A percentile compares a stretch with the other conserved stretches of the same genome.
These are phyloP conservation scores for Tiaroga cobitis DNA, from an alignment of 2,797 vertebrate genomes.

Conservation along the genomic window DNA sequence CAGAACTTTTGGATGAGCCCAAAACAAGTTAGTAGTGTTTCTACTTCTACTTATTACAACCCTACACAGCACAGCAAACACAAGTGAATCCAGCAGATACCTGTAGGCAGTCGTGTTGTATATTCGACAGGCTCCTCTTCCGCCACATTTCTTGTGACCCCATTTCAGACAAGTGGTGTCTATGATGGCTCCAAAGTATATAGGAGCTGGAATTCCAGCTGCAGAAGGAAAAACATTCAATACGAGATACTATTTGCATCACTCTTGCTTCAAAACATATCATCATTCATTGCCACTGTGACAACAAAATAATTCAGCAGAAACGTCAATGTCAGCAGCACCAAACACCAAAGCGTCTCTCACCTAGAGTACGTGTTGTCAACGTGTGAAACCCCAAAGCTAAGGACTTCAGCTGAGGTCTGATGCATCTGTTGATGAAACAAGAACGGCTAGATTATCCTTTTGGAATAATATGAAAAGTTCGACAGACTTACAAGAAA, in stretches of 20 bases:
- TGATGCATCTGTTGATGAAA: slow-evolving; percentile 80
- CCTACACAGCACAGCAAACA: not conserved
- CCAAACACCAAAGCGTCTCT: slow-evolving; percentile 55
- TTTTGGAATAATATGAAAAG: no score
- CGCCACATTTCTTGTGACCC: slow-evolving; percentile 84
- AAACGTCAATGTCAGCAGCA: not conserved
- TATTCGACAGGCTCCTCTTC: slow-evolving; percentile 86
- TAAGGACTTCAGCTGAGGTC: slow-evolving; percentile 90
- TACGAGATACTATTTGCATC: not conserved
- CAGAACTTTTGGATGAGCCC: not conserved
- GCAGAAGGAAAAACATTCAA: slow-evolving; percentile 45
- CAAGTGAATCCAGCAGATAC: slow-evolving; percentile 67
- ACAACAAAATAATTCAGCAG: not conserved
- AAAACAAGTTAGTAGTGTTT: not conserved
- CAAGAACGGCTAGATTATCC: not conserved
- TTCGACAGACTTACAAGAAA: no score
- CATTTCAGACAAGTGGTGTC: slow-evolving; percentile 91
- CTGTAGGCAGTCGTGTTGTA: slow-evolving; percentile 87
- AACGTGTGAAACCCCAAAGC: slow-evolving; percentile 90
- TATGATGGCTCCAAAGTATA: slow-evolving; percentile 92
- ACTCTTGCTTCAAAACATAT: not conserved
- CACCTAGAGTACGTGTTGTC: slow-evolving; percentile 87
- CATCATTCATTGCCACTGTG: not conserved
- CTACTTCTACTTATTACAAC: not conserved
- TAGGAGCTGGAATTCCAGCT: slow-evolving; percentile 93